Base-by-base conservation (phyloP, 2,888 invertebrate species). In the Frankliniella intonsa region DNA sequence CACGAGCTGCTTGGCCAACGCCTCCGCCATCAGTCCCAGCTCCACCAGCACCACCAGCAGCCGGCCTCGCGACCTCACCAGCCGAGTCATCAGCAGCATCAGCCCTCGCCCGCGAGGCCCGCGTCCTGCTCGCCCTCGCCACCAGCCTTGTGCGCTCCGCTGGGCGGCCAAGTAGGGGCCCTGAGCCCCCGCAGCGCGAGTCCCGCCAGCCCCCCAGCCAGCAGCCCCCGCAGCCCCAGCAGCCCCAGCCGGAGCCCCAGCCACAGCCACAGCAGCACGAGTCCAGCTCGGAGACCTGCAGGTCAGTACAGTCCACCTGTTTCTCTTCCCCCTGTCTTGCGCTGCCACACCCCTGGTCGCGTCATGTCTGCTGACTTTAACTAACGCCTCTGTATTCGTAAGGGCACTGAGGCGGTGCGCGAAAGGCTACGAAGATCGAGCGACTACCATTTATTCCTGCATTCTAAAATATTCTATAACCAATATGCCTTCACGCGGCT, bases 1-100 rank as follows among this genome's bases (percentile, higher is more conserved):
- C 69, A 69, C 22, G 22, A n/a, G 22, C 69, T 22, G 22, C 87
- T 93, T 83, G 91, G 92, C 83, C 89, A 93, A 55, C 92, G 92
- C 82, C 92, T 91, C 82, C 91, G 91, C 82, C 90, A 90, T 83
- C 91, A 91, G 83, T 87, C 86, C 82, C 27, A 81, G 88, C 88
- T 27, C 86, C 86, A 80, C 84, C 86, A 27, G 87, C 86, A 84
- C 88, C 88, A 79, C 85, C 85, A 0, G 86, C 89, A 89, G 0
- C 79, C 89, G 14, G 89, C 88, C 0, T 88, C 89, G 83, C 81
- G 81, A 10, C 82, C 82, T 50, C 83, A 82, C 12, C 82, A 83
- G 89, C 89, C 84, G 17, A 84, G 84, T 3, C 84, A 83, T 81
- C 83, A 81, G 27, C 80, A 84, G 1, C 84, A 83, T 81, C 83